Evolutionary conservation across 2,797 vertebrate species (phyloP).

Genomic region (Merluccius polli): DNA sequence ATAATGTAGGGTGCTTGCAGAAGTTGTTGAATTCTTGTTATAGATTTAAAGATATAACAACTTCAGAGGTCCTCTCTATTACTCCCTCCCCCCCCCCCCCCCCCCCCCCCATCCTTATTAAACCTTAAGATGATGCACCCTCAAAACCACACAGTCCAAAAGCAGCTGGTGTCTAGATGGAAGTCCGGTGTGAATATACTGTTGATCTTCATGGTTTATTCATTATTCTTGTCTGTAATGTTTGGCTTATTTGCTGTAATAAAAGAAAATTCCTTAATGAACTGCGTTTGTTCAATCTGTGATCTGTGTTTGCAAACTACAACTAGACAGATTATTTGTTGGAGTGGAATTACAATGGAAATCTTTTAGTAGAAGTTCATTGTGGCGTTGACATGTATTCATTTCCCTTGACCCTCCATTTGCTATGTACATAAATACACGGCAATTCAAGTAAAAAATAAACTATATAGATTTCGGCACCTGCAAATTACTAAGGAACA

Average conservation of each 20-base stretch:
- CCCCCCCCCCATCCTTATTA: neutral
- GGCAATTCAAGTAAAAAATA: neutral
- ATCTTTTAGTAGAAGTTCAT: neutral
- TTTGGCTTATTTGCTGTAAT: slow-evolving; percentile 76
- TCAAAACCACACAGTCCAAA: slow-evolving; percentile 37
- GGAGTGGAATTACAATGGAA: too few species aligned
- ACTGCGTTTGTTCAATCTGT: slow-evolving; percentile 19
- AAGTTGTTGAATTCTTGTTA: slow-evolving; percentile 11
- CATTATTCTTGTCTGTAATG: slow-evolving; percentile 72
- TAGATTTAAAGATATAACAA: neutral
- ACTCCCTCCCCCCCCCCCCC: too few species aligned
- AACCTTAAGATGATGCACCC: neutral
- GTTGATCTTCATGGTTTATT: slow-evolving; percentile 57
- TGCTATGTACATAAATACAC: neutral
- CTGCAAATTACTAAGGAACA: too few species aligned
- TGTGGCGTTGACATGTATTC: neutral
- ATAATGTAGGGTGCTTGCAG: neutral
- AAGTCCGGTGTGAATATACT: slow-evolving; percentile 49
- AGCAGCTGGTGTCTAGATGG: slow-evolving; percentile 41
- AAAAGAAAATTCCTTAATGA: slow-evolving; percentile 68
- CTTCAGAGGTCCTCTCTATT: neutral
- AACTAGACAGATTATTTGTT: neutral
- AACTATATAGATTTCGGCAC: neutral
- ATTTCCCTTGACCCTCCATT: neutral
- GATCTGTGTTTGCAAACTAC: neutral